Evolutionary conservation across 2,797 vertebrate genomes (phyloP).

Genomic region (Pampus argenteus): DNA sequence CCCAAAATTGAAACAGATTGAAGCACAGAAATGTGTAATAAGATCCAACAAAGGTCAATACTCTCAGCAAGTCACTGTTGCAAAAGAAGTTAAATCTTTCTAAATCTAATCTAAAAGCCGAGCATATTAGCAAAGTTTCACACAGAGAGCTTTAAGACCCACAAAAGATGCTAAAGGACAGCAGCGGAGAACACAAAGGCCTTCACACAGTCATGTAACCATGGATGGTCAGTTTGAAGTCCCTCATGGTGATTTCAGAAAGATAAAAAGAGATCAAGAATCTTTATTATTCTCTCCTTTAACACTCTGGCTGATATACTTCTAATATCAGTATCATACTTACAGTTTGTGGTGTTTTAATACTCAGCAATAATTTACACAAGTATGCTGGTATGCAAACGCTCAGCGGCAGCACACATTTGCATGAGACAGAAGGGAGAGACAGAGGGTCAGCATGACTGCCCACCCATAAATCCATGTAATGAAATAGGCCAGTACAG

Average conservation of each 20-base stretch:
- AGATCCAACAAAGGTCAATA: slow-evolving; percentile 65
- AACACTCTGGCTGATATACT: not conserved
- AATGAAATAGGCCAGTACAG: slow-evolving; percentile 54
- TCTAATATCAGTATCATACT: not conserved
- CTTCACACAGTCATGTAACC: slow-evolving; percentile 51
- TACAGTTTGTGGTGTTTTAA: slow-evolving; percentile 6
- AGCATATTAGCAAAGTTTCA: slow-evolving; percentile 53
- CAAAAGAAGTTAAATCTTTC: slow-evolving; percentile 57
- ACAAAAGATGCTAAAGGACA: slow-evolving; percentile 56
- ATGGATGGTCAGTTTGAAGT: slow-evolving; percentile 49
- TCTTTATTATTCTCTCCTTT: slow-evolving; percentile 5
- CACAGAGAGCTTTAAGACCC: slow-evolving; percentile 56
- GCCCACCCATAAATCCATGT: slow-evolving; percentile 64
- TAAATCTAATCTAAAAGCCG: slow-evolving; percentile 59
- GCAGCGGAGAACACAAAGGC: slow-evolving; percentile 57
- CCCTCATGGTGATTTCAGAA: slow-evolving; percentile 48
- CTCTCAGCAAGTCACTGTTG: slow-evolving; percentile 37
- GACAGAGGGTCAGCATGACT: slow-evolving; percentile 46
- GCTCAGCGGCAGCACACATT: slow-evolving; percentile 20
- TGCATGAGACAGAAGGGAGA: slow-evolving; percentile 43
- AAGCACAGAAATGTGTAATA: slow-evolving; percentile 42
- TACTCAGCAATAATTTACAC: slow-evolving; percentile 19
- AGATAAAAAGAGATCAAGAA: slow-evolving; percentile 33
- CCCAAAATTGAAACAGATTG: slow-evolving; percentile 46
- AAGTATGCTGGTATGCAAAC: slow-evolving; percentile 13